A percentile compares a stretch with the other conserved stretches of the same genome.
Evolutionary conservation across 2,113 vertebrate species (phyloP).

Genomic region (Crotalus tigris): DNA sequence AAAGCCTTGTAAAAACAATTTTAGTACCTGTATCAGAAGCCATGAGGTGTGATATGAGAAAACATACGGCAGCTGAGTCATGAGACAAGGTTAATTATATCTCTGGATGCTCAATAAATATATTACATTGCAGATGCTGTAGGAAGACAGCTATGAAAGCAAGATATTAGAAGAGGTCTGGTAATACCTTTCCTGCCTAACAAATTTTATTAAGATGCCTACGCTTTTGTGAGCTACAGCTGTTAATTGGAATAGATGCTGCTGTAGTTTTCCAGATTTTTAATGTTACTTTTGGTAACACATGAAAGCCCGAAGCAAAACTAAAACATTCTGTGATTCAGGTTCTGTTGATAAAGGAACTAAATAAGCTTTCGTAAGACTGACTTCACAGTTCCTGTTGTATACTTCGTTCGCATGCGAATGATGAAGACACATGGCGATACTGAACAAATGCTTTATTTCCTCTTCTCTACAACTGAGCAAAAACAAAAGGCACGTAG

Average conservation of each 20-base stretch:
- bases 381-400: neutral
- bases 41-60: neutral
- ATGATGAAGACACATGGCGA: too few species aligned
- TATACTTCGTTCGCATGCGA: too few species aligned
- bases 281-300: neutral
- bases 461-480: too few species aligned
- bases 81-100: neutral
- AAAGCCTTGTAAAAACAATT: neutral
- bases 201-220: neutral
- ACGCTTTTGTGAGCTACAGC: neutral
- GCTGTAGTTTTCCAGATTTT: neutral
- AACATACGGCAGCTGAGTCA: neutral
- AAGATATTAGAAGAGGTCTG: neutral
- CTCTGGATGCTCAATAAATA: neutral
- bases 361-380: neutral
- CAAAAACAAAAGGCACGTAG: too few species aligned
- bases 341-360: neutral
- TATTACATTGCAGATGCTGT: neutral
- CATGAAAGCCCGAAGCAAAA: neutral
- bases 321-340: neutral
- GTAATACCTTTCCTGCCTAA: neutral
- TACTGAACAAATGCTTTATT: too few species aligned
- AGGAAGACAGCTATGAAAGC: neutral
- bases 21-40: neutral
- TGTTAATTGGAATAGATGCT: neutral